Evolutionary conservation across 53 echinoderm and acorn worm species (phyloP), one percentile per base, ranked within the genome.

Genomic region (Hippasteria phrygiana): DNA sequence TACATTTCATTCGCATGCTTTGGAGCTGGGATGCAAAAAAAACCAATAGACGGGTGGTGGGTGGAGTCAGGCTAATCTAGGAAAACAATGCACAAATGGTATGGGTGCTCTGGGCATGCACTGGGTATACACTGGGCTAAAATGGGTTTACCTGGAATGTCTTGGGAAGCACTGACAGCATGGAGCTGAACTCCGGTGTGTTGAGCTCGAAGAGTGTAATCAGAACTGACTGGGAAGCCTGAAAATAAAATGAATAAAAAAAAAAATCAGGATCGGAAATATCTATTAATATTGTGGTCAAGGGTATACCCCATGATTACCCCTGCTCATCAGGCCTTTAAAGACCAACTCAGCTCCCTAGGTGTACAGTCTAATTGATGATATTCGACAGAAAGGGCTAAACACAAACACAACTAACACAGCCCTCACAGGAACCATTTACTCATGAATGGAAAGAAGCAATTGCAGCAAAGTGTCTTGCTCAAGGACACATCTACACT

Each of bases 91-190:
- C 1, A 35, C 20, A 22, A 48, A 36, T 11, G 1, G 26, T 74
- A 32, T 76, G 18, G 54, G 76, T 26, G 17, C 32, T 34, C 32
- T 18, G 31, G 33, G 48, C 31, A 13, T 6, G 9, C 4, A 48
- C 51, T 48, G 53, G 76, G 76, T 28, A 17, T 31, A n/a, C 54
- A 71, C 51, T 31, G 67, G 43, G 36, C 36, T 31, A n/a, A 2
- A 20, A 35, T 62, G 74, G 46, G 76, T 34, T 54, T 94, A 97
- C 98, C 95, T 97, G 98, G 92, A 94, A 97, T 86, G 94, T 93
- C 92, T 94, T 97, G 77, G 98, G 98, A 36, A 97, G 93, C 79
- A 95, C 95, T 64, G 94, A 92, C 87, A 97, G 74, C 95, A 97
- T 97, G 71, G 89, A 89, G 84, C 98, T 97, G 88, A 97, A 97